A percentile compares a stretch with the other conserved stretches of the same genome.
These are phyloP conservation scores for Melanostigma gelatinosum DNA, from an alignment of 2,113 vertebrate species.

Conservation along the genomic window DNA sequence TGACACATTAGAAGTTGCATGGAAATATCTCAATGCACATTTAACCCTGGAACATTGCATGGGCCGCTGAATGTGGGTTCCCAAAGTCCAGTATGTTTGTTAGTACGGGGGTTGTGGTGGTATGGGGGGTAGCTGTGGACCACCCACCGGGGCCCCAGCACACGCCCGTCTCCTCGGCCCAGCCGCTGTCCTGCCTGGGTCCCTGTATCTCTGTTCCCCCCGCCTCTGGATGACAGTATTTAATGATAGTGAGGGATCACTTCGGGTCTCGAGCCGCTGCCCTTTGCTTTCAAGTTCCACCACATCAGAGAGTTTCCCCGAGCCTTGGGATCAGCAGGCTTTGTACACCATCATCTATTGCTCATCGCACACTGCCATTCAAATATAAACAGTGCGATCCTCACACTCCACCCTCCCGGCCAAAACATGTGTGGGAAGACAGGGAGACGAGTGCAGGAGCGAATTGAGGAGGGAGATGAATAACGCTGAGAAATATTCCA, in stretches of 20 bases:
- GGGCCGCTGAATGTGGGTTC: conserved; percentile 44
- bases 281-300: conserved; percentile 79
- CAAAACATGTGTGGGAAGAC: conserved; percentile 72
- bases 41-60: conserved; percentile 37
- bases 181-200: conserved; percentile 52
- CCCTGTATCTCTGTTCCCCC: conserved; percentile 61
- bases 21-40: conserved; percentile 28
- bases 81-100: conserved; percentile 56
- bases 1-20: conserved; percentile 28
- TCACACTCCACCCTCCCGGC: conserved; percentile 73
- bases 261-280: conserved; percentile 68
- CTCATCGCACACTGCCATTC: conserved; percentile 79
- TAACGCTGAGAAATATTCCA: conserved; percentile 63
- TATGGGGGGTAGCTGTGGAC: conserved; percentile 63
- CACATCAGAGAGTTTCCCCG: conserved; percentile 78
- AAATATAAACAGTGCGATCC: conserved; percentile 81
- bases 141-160: conserved; percentile 78
- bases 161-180: conserved; percentile 53
- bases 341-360: conserved; percentile 81
- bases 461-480: conserved; percentile 48
- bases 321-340: conserved; percentile 74
- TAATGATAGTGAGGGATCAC: conserved; percentile 84
- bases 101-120: background rate
- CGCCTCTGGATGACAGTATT: conserved; percentile 75
- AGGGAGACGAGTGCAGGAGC: conserved; percentile 58